Evolutionary conservation across 2,888 invertebrate genomes (phyloP).

Genomic region (Mesorhabditis sp.): DNA sequence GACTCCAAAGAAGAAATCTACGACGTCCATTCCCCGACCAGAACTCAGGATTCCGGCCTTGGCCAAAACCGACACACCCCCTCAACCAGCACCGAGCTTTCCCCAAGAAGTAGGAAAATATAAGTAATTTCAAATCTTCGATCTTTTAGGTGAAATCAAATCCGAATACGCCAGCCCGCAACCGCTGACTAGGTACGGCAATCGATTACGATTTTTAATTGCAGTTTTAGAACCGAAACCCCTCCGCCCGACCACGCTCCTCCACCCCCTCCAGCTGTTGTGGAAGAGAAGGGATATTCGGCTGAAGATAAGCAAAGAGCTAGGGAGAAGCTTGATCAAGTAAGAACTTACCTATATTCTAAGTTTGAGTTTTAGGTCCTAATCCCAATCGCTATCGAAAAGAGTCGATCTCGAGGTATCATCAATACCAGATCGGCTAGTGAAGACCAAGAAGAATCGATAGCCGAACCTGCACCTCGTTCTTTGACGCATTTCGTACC

Average conservation of each 20-base stretch:
- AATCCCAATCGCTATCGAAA: not conserved
- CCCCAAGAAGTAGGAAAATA: slow-evolving; percentile 29
- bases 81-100: slow-evolving; percentile 31
- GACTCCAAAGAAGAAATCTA: slow-evolving; percentile 32
- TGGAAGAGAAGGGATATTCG: not conserved
- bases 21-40: slow-evolving; percentile 15
- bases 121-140: not conserved
- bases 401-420: not conserved
- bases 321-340: not conserved
- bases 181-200: slow-evolving; percentile 8
- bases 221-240: not conserved
- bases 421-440: not conserved
- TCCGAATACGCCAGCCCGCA: slow-evolving; percentile 23
- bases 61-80: slow-evolving; percentile 27
- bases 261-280: not conserved
- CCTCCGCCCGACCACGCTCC: slow-evolving; percentile 6
- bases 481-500: no score
- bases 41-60: slow-evolving; percentile 27
- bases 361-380: not conserved
- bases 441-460: not conserved
- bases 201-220: not conserved
- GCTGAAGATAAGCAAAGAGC: not conserved
- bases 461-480: not conserved
- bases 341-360: not conserved
- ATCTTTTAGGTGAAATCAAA: slow-evolving; percentile 14